Conservation (phyloP, 2,113 vertebrate species). For the Sorex araneus region DNA sequence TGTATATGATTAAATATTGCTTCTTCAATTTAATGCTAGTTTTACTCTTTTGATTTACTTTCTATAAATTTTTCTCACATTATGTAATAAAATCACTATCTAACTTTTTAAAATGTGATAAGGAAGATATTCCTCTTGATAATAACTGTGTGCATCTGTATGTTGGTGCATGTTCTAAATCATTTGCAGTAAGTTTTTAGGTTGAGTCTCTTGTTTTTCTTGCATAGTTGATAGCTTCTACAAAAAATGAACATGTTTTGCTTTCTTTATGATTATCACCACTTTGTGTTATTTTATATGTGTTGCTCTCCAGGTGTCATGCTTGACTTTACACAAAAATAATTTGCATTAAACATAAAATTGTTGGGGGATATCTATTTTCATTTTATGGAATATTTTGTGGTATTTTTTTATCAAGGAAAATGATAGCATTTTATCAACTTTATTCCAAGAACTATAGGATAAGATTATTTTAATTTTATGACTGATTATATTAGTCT, state of each 20-base stretch:
- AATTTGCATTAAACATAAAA: slow-evolving; percentile 26
- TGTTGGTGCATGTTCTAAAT: background rate
- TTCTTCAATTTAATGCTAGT: background rate
- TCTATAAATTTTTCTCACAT: background rate
- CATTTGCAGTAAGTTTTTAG: background rate
- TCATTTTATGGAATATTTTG: background rate
- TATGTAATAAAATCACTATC: background rate
- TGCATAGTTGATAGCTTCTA: background rate
- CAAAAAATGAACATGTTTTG: background rate
- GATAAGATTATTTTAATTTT: background rate
- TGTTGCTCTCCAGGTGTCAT: background rate
- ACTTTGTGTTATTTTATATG: background rate
- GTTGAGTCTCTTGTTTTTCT: background rate
- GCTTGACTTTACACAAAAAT: background rate
- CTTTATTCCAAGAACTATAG: background rate
- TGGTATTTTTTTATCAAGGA: background rate
- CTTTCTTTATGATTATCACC: background rate
- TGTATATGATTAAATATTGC: background rate
- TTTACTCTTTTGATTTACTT: background rate
- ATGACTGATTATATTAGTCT: slow-evolving; percentile 8
- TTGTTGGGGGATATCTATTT: background rate
- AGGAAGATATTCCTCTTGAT: background rate
- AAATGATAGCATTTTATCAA: background rate
- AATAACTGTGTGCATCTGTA: background rate
- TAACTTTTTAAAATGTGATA: background rate